Evolutionary conservation across 2,888 invertebrate species (phyloP).

Genomic region (Ephialtes manifestator): DNA sequence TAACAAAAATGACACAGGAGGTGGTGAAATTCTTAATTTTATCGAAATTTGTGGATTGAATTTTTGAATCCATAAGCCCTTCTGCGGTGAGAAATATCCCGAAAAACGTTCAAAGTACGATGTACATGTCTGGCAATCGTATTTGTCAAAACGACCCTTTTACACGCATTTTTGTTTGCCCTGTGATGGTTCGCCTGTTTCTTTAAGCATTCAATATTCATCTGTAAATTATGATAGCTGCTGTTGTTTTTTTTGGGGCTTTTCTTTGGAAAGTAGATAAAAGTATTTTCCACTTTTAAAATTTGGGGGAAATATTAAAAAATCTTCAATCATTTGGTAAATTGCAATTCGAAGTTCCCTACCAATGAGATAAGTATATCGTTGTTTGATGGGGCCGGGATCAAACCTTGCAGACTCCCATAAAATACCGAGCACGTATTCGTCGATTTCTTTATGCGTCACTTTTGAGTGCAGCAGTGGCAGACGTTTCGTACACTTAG

Average conservation of each 20-base stretch:
- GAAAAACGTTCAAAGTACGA: too few relatives aligned
- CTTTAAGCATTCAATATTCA: slow-evolving; percentile 22
- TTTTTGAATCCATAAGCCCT: too few relatives aligned
- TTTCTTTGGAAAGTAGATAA: not conserved
- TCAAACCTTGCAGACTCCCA: too few relatives aligned
- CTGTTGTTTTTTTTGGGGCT: not conserved
- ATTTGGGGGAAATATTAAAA: not conserved
- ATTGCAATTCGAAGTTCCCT: not conserved
- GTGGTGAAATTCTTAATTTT: too few relatives aligned
- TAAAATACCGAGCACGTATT: too few relatives aligned
- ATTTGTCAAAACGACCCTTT: slow-evolving; percentile 38
- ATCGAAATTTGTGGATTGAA: too few relatives aligned
- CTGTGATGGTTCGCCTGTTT: slow-evolving; percentile 14
- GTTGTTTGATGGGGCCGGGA: too few relatives aligned
- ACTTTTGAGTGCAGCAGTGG: not conserved
- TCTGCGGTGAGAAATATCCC: too few relatives aligned
- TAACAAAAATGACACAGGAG: too few relatives aligned
- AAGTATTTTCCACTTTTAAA: not conserved
- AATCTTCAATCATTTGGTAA: not conserved
- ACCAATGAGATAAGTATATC: too few relatives aligned
- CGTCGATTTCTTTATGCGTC: not conserved
- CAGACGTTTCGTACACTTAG: not conserved
- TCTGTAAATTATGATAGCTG: slow-evolving; percentile 6
- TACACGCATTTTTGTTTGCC: slow-evolving; percentile 41
- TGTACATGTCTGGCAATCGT: slow-evolving; percentile 45